Conservation (phyloP, 53 echinoderm and acorn worm species). For the Patiria pectinifera region DNA sequence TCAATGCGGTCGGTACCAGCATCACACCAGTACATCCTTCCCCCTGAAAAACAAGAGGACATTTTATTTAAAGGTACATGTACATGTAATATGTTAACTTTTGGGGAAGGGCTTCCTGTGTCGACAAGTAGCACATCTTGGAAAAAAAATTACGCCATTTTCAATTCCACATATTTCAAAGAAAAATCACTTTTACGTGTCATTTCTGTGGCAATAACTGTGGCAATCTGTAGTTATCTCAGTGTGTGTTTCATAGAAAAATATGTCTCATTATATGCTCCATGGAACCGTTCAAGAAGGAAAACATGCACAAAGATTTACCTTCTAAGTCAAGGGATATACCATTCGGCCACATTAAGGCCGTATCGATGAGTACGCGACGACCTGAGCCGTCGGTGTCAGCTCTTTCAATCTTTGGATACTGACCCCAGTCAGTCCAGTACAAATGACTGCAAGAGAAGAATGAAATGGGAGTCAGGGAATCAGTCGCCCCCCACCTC, state of each 20-base stretch:
- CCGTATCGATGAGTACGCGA: not conserved
- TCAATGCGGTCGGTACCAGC: no score
- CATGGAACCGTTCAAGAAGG: not conserved
- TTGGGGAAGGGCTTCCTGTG: no score
- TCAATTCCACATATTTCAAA: no score
- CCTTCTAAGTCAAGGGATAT: not conserved
- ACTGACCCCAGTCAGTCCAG: constrained; percentile 16
- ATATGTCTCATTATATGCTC: no score
- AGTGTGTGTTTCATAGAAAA: not conserved
- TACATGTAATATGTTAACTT: no score
- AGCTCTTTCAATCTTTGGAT: constrained; percentile 21
- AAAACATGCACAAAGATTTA: not conserved
- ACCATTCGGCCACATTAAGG: not conserved
- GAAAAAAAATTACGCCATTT: no score
- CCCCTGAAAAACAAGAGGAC: no score
- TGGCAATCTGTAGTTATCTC: not conserved
- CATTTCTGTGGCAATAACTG: no score
- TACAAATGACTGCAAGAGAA: constrained; percentile 9
- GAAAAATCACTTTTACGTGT: no score
- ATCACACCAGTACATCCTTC: no score
- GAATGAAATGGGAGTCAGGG: not conserved
- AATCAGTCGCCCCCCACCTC: not conserved
- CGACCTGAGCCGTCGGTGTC: not conserved
- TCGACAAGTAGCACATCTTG: no score
- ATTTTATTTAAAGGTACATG: no score